Percentiles rank a stretch among this genome's conserved stretches.
These are phyloP conservation scores for Cataglyphis livida DNA, from an alignment of 2,888 invertebrate genomes.

Conservation along the genomic window DNA sequence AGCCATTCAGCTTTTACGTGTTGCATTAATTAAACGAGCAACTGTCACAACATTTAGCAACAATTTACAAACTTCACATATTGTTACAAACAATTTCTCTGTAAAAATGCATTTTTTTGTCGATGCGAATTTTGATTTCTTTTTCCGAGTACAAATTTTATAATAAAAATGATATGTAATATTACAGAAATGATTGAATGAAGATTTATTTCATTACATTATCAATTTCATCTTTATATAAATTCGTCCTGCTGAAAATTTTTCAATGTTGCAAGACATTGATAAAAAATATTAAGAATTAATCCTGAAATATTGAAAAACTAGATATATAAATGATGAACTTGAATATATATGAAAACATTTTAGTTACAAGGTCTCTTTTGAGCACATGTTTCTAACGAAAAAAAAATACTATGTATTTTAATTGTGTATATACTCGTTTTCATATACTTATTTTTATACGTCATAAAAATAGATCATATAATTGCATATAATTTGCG, in stretches of 20 bases:
- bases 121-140: background rate
- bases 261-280: no score
- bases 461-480: background rate
- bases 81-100: slow-evolving; percentile 8
- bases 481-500: background rate
- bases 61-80: slow-evolving; percentile 32
- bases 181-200: no score
- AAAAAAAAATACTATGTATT: background rate
- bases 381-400: background rate
- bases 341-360: no score
- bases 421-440: background rate
- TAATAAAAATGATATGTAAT: background rate
- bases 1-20: slow-evolving; percentile 17
- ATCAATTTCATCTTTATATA: no score
- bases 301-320: no score
- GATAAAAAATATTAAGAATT: no score
- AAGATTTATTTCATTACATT: no score
- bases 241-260: no score
- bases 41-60: slow-evolving; percentile 5
- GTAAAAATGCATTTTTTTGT: background rate
- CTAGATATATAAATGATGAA: no score
- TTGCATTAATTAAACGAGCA: slow-evolving; percentile 38
- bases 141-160: background rate
- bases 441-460: background rate
- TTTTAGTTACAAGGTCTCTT: background rate